These are phyloP conservation scores for Mallateleia sp. DNA, from an alignment of 2,888 invertebrate genomes.

Conservation along the genomic window DNA sequence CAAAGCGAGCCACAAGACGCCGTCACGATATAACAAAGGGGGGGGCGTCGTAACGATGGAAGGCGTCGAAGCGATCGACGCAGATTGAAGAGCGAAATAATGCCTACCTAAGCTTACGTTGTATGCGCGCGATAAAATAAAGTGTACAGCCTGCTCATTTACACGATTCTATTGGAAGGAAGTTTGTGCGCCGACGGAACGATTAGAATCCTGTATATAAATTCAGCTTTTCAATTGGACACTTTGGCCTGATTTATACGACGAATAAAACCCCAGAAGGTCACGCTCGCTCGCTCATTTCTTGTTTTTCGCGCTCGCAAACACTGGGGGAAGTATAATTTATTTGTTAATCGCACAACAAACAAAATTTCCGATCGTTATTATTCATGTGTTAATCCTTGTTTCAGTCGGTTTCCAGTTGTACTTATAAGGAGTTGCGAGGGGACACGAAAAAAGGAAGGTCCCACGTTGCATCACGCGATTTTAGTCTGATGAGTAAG, in stretches of 20 bases:
- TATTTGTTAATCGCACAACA: not conserved
- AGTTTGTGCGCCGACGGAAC: slow-evolving; percentile 42
- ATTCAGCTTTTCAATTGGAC: slow-evolving; percentile 50
- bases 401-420: not conserved
- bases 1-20: too few species aligned
- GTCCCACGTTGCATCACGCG: slow-evolving; percentile 52
- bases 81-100: slow-evolving; percentile 56
- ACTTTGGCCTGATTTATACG: slow-evolving; percentile 44
- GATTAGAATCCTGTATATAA: slow-evolving; percentile 65
- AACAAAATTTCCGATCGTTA: not conserved
- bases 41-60: slow-evolving; percentile 42
- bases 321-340: slow-evolving; percentile 1
- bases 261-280: slow-evolving; percentile 39
- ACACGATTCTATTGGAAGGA: slow-evolving; percentile 64
- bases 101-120: slow-evolving; percentile 66
- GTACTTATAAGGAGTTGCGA: not conserved
- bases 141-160: slow-evolving; percentile 67
- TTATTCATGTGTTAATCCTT: not conserved
- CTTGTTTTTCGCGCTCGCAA: not conserved
- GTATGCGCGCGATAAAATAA: slow-evolving; percentile 67
- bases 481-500: slow-evolving; percentile 39
- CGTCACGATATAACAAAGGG: slow-evolving; percentile 19
- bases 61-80: slow-evolving; percentile 40
- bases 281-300: not conserved
- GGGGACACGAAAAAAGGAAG: slow-evolving; percentile 3